Conservation (phyloP, 2,113 vertebrate species). For the Mus spicilegus region DNA sequence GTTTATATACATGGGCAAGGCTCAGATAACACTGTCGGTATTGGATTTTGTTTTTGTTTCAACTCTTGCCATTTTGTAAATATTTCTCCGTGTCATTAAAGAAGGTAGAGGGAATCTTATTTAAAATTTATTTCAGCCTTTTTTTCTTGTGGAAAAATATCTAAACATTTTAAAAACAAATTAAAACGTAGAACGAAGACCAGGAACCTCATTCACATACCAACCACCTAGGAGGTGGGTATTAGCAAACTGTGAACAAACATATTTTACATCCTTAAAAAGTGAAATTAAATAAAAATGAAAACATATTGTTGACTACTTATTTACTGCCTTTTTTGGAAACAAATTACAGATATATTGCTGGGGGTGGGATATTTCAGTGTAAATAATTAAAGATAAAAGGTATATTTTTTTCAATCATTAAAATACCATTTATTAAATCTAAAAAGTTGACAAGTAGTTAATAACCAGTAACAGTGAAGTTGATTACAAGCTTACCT, state of each 20-base stretch:
- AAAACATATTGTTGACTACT: not conserved
- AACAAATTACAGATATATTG: not conserved
- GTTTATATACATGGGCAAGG: not conserved
- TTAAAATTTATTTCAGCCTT: not conserved
- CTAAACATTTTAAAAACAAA: not conserved
- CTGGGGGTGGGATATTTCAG: not conserved
- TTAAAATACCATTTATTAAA: not conserved
- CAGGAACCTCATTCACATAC: not conserved
- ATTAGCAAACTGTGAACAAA: not conserved
- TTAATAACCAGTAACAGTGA: not conserved
- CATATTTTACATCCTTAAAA: not conserved
- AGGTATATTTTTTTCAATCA: not conserved
- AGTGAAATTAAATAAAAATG: not conserved
- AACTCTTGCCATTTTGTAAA: not conserved
- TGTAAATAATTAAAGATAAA: slow-evolving; percentile 60
- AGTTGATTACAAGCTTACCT: not conserved
- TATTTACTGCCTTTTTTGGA: not conserved
- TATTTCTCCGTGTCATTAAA: slow-evolving; percentile 27
- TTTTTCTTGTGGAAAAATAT: slow-evolving; percentile 32
- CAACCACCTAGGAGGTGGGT: not conserved
- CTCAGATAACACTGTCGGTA: not conserved
- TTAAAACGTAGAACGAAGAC: not conserved
- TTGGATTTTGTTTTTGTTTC: not conserved
- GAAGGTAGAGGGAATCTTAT: not conserved
- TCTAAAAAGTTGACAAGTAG: not conserved